phyloP scores from a whole-genome alignment of 1,140 invertebrate genomes.

The Aricia agestis region DNA sequence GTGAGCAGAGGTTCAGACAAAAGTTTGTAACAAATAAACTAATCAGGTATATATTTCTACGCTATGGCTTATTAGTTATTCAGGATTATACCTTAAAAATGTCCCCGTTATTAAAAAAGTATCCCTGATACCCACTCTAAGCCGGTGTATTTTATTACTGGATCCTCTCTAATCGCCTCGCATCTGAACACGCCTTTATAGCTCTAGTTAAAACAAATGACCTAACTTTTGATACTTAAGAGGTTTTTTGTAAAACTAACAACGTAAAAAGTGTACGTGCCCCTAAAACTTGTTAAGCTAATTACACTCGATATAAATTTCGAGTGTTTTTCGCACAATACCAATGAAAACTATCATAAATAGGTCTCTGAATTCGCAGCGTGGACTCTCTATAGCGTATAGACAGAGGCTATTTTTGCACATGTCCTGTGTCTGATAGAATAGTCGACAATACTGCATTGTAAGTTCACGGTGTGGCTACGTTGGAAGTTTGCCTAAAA shows the following conservation, averaged over 20 bases:
- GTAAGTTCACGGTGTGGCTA: background rate
- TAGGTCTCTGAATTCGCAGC: background rate
- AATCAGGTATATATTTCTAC: no score
- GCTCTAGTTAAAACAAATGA: background rate
- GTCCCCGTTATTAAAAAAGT: no score
- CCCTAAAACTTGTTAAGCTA: slow-evolving; percentile 1
- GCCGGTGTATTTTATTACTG: no score
- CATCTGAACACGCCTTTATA: no score
- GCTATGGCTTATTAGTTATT: no score
- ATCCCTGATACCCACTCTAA: no score
- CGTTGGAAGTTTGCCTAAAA: background rate
- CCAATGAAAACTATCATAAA: background rate
- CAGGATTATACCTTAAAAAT: no score
- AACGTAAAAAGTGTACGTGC: background rate
- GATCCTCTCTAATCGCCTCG: no score
- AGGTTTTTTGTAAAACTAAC: slow-evolving; percentile 1
- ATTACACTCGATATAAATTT: slow-evolving; percentile 4
- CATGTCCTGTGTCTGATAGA: background rate
- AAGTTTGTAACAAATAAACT: no score
- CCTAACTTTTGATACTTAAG: background rate
- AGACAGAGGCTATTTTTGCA: slow-evolving; percentile 2
- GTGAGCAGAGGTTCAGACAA: no score
- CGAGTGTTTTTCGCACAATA: slow-evolving; percentile 2
- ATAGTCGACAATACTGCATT: slow-evolving; percentile 4
- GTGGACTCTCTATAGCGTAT: background rate